Evolutionary conservation across 2,113 vertebrate species (phyloP), one percentile per base, ranked within the genome.

Genomic region (Lipophrys pholis): DNA sequence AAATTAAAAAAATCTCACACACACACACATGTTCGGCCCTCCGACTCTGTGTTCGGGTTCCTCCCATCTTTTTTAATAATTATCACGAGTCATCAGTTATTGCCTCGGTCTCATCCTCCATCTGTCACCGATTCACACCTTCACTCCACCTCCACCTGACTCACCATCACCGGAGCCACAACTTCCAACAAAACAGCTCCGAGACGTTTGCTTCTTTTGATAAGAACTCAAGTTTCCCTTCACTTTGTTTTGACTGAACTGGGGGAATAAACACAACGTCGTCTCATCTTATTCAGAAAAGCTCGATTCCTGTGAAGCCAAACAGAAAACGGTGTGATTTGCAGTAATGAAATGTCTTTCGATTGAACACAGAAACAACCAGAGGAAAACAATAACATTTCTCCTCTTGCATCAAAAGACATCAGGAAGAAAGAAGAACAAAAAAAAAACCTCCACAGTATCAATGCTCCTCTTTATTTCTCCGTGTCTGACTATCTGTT

Each of bases 1-100:
- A 8, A 56, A 82, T 86, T 80, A 84, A 69, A 76, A 83, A 84
- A 45, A 51, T 14, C 39, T 9, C 30, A n/a, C 80, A 77, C 82
- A 50, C 15, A 56, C 6, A 57, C 66, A 58, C 42, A 52, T 53
- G 64, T 67, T 64, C 5, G 12, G 1, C 50, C 46, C 16, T 38
- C 12, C 14, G 0, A 17, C 48, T 51, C 14, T 50, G 11, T 12
- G 67, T 69, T 73, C 41, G 5, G 17, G 16, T 49, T 49, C 3
- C 10, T 61, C n/a, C 15, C 2, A 16, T 72, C 11, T 45, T 67
- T 50, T 55, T 41, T 12, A 68, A 61, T 35, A 75, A 64, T 58
- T 49, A 40, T 17, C 36, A 51, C 7, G 40, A 64, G 57, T 59
- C 0, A 69, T 30, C 8, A 21, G 11, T 5, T 50, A 5, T 38